Evolutionary conservation across 2,113 vertebrate genomes (phyloP), one percentile per base, ranked within the genome.

Genomic region (Salvelinus namaycush): DNA sequence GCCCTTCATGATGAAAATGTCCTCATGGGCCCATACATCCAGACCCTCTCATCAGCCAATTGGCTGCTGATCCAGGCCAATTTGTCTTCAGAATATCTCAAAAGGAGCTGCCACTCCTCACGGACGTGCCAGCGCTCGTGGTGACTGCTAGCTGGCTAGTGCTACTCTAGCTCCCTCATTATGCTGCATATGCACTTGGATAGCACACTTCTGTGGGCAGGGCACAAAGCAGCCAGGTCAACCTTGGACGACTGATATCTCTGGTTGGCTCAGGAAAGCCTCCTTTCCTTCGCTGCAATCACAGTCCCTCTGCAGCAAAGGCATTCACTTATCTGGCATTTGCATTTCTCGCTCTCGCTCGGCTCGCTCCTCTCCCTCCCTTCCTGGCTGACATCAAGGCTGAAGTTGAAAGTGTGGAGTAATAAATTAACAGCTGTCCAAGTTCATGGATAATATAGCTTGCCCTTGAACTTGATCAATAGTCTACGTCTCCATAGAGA

Each of bases 321-420:
- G 74, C 78, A 87, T 86, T 81, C 84, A 87, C 79, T 87, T 88
- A 86, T 88, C 83, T 29, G 59, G 48, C 72, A 89, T 90, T 90
- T 88, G 85, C 86, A 87, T 90, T 85, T 65, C 57, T 65, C 13
- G 18, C 60, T 48, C 34, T 29, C 44, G 13, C 24, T 29, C 65
- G 7, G 60, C 3, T 26, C 6, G 11, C 27, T 3, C 20, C 12
- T 66, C 72, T 48, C 31, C 49, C 48, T 31, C 26, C 12, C 77
- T 51, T 62, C 66, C 66, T 1, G 14, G 74, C 77, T 76, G 74
- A 85, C 76, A 75, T 75, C 77, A 83, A 76, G 81, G 67, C 79
- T 71, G 48, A 68, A 76, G 75, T 75, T 86, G 66, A 79, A 88
- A 79, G 81, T 65, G 66, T 78, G 75, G n/a, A 29, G 79, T 81